Base-by-base conservation (phyloP, 2,797 vertebrate genomes). In the Oryzias dopingdopingensis region DNA sequence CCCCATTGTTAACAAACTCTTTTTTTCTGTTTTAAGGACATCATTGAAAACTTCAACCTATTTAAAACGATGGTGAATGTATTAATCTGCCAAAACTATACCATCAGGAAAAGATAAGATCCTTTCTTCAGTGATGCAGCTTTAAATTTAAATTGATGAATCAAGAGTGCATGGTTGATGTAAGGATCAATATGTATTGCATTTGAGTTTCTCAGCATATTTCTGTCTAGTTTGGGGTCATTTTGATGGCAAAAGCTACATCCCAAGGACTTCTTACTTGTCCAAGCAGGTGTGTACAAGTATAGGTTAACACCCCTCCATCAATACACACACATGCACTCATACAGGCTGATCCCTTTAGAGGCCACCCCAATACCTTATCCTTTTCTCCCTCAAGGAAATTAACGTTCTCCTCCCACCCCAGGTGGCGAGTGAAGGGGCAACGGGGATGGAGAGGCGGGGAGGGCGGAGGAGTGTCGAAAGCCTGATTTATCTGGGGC, bases 401-500 rank as follows among this genome's bases (percentile, higher is more conserved):
- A 91, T 89, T 90, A 94, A 90, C 83, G 77, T 86, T 90, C 92
- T 90, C 91, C 91, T 93, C 93, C 94, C 91, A 88, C 80, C 32
- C 90, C 91, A 93, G 92, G 92, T 93, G 81, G 86, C 76, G 74
- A 76, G 86, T 88, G 89, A 89, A 84, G 83, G 81, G 78, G 75
- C 72, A 59, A 66, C 58, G 85, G 84, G 87, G 86, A 89, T 89
- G 86, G 90, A 87, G 90, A 87, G 86, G 87, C 68, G 89, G 85
- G 80, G 79, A 84, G 88, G 86, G 89, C 52, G 90, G 88, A 89
- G 82, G 88, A 89, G 89, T 86, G 90, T 79, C 49, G 74, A 77
- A 74, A 76, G 82, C 84, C 91, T 94, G 93, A 95, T 95, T 95
- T 95, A 95, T 95, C 91, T 92, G 81, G 89, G 90, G 83, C 92